Conservation (phyloP, 2,113 vertebrate species). For the cat (Felis catus) region DNA sequence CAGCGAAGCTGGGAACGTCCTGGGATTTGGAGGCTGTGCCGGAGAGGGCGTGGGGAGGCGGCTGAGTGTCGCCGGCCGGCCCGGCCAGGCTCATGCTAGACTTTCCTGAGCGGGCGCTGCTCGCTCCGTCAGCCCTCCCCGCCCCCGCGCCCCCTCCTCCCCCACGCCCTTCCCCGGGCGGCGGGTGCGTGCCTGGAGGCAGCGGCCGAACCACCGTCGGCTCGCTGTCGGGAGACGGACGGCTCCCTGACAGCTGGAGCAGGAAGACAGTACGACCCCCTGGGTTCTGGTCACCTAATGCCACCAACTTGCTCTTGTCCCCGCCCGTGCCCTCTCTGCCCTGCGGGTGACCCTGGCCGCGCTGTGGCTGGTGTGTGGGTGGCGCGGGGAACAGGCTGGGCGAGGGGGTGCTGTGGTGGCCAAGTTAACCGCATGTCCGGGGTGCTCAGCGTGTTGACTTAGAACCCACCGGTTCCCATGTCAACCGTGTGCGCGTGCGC, state of each 20-base stretch:
- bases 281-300: not conserved
- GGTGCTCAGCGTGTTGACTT: fast-evolving
- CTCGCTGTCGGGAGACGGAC: fast-evolving
- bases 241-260: not conserved
- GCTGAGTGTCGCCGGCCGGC: not conserved
- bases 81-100: not conserved
- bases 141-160: not conserved
- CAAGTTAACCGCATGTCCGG: fast-evolving
- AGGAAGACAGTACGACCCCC: not conserved
- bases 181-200: not conserved
- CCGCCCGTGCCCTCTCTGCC: not conserved
- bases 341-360: no score
- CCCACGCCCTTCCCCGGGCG: no score
- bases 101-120: not conserved
- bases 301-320: not conserved
- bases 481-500: fast-evolving
- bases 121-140: fast-evolving
- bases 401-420: not conserved
- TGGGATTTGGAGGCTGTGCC: not conserved
- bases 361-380: not conserved
- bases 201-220: fast-evolving
- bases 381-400: not conserved
- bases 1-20: fast-evolving
- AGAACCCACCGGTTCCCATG: not conserved
- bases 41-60: fast-evolving